phyloP scores from a whole-genome alignment of 2,797 vertebrate species.

The Peromyscus attwateri region DNA sequence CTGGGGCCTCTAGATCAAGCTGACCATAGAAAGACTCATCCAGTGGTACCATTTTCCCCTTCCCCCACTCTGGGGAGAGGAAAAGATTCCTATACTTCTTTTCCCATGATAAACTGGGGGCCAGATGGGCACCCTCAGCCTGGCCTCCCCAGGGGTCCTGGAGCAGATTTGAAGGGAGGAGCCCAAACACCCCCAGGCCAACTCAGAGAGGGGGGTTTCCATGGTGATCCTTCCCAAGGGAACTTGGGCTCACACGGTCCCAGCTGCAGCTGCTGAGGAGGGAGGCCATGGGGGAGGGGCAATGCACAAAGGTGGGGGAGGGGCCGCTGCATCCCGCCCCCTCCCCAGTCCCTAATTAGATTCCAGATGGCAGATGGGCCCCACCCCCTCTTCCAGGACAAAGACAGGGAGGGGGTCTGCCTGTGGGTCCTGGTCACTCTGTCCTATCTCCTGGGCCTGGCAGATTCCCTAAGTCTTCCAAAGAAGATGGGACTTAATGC shows the following conservation, averaged over 20 bases:
- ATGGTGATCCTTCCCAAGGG: slow-evolving; percentile 63
- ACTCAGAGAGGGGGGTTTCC: slow-evolving; percentile 70
- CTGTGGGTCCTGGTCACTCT: slow-evolving; percentile 5
- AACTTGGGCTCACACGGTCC: slow-evolving; percentile 55
- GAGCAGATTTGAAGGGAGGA: slow-evolving; percentile 78
- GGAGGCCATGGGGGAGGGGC: slow-evolving; percentile 58
- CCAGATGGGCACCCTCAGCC: slow-evolving; percentile 71
- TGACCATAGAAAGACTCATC: background rate
- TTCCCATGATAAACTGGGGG: background rate
- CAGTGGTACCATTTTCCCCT: background rate
- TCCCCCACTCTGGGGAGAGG: background rate
- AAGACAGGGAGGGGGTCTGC: slow-evolving; percentile 46
- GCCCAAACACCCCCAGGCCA: slow-evolving; percentile 64
- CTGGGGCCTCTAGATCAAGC: background rate
- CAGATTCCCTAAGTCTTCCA: background rate
- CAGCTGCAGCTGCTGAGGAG: slow-evolving; percentile 65
- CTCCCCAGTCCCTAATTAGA: slow-evolving; percentile 75
- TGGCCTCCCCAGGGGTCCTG: slow-evolving; percentile 46
- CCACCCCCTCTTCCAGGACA: slow-evolving; percentile 70
- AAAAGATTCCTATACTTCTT: slow-evolving; percentile 60
- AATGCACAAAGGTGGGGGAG: slow-evolving; percentile 60
- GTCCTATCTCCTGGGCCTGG: background rate
- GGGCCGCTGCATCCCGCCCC: slow-evolving; percentile 30
- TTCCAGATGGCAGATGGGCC: slow-evolving; percentile 81
- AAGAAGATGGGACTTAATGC: background rate